Conservation (phyloP, 2,113 vertebrate genomes). For the Heliornis fulica region DNA sequence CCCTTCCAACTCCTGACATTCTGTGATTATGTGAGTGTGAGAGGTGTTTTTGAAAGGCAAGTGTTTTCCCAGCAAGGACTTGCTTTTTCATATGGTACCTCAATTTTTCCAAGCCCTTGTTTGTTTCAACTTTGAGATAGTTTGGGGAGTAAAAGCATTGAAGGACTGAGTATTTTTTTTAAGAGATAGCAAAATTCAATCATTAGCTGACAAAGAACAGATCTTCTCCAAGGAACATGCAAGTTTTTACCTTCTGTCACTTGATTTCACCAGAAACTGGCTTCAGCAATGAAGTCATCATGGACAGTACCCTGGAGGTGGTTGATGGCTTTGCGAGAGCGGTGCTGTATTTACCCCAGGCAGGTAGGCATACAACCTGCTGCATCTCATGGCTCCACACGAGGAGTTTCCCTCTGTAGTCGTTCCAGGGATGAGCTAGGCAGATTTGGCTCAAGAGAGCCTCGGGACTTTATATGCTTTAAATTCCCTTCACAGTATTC, state of each 20-base stretch:
- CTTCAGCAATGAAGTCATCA: background rate
- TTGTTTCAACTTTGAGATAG: background rate
- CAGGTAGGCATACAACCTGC: background rate
- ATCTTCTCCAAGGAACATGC: background rate
- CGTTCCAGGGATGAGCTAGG: background rate
- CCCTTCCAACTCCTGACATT: too few species aligned
- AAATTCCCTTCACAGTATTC: background rate
- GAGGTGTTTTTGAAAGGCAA: background rate
- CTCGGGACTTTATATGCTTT: background rate
- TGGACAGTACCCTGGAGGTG: background rate
- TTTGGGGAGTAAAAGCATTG: background rate
- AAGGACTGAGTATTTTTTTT: background rate
- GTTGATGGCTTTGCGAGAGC: background rate
- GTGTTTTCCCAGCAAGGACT: background rate
- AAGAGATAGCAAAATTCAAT: background rate
- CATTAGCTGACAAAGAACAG: background rate
- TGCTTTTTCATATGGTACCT: background rate
- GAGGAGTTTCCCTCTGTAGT: background rate
- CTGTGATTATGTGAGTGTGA: too few species aligned
- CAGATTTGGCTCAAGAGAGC: background rate
- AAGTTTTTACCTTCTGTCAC: background rate
- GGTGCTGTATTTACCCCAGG: background rate
- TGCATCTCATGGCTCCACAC: background rate
- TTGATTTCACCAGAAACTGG: background rate
- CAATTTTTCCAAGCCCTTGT: background rate